Conservation (phyloP, 2,888 invertebrate species). For the Meganola albula region DNA sequence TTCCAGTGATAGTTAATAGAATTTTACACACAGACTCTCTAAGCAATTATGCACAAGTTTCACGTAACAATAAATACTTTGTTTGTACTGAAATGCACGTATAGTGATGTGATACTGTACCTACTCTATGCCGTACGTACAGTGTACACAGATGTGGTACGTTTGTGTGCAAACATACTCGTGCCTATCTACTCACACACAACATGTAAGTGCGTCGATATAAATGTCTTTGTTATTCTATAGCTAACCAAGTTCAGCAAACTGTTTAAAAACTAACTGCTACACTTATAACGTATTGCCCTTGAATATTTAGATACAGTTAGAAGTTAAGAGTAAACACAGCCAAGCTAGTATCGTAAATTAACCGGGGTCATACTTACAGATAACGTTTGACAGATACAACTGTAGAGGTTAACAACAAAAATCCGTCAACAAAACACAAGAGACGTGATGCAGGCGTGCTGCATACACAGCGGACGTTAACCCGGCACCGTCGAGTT, state of each 20-base stretch:
- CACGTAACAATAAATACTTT: slow-evolving; percentile 33
- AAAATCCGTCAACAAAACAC: slow-evolving; percentile 75
- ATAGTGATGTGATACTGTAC: slow-evolving; percentile 27
- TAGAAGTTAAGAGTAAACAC: slow-evolving; percentile 43
- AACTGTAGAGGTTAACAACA: slow-evolving; percentile 63
- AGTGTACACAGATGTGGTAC: slow-evolving; percentile 20
- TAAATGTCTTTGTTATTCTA: slow-evolving; percentile 31
- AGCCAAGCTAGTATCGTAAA: slow-evolving; percentile 63
- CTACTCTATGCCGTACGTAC: no score
- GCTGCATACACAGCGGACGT: slow-evolving; percentile 71
- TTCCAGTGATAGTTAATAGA: no score
- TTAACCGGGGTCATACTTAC: slow-evolving; percentile 75
- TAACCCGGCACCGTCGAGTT: slow-evolving; percentile 67
- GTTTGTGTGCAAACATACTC: slow-evolving; percentile 24
- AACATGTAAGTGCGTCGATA: slow-evolving; percentile 24
- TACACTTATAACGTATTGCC: slow-evolving; percentile 11
- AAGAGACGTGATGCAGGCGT: slow-evolving; percentile 66
- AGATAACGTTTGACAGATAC: slow-evolving; percentile 65
- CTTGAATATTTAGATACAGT: slow-evolving; percentile 18
- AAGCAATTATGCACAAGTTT: slow-evolving; percentile 35
- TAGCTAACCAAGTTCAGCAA: slow-evolving; percentile 14
- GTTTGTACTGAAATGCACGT: slow-evolving; percentile 32
- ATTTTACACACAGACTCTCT: slow-evolving; percentile 6
- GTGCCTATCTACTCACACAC: slow-evolving; percentile 15
- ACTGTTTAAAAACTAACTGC: no score